These are phyloP conservation scores for Macheiramphus alcinus DNA, from an alignment of 2,113 vertebrate species.

Conservation along the genomic window DNA sequence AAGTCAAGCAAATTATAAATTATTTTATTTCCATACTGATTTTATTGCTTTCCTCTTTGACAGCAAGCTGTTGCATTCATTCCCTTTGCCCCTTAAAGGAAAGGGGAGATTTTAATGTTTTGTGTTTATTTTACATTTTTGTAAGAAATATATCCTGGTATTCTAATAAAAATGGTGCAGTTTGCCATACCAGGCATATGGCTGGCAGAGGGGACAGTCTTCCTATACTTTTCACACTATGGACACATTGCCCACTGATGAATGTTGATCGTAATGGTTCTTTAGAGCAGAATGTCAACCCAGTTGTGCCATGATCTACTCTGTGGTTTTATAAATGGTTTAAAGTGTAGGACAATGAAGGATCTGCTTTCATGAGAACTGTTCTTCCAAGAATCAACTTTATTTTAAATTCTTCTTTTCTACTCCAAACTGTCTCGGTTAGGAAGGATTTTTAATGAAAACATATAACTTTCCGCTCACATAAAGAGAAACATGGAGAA, in stretches of 20 bases:
- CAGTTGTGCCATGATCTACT: not conserved
- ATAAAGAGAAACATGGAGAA: not conserved
- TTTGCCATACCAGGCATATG: not conserved
- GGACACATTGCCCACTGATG: not conserved
- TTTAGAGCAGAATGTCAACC: not conserved
- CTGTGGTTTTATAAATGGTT: not conserved
- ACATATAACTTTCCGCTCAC: not conserved
- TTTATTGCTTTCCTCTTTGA: not conserved
- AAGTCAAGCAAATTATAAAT: not conserved
- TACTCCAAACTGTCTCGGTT: not conserved
- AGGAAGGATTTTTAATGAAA: not conserved
- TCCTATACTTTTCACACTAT: not conserved
- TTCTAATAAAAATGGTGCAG: not conserved
- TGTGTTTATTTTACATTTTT: not conserved
- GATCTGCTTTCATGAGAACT: not conserved
- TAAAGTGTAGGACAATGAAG: not conserved
- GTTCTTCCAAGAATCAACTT: not conserved
- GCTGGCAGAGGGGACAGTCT: fast-evolving
- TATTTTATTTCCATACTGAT: not conserved
- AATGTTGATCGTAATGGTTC: not conserved
- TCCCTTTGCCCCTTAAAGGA: not conserved
- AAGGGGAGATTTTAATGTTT: not conserved
- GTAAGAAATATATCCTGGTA: not conserved
- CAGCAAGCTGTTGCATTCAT: not conserved
- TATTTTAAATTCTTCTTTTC: not conserved